Evolutionary conservation across 1,140 invertebrate genomes (phyloP).

Genomic region (Choristoneura fumiferana): DNA sequence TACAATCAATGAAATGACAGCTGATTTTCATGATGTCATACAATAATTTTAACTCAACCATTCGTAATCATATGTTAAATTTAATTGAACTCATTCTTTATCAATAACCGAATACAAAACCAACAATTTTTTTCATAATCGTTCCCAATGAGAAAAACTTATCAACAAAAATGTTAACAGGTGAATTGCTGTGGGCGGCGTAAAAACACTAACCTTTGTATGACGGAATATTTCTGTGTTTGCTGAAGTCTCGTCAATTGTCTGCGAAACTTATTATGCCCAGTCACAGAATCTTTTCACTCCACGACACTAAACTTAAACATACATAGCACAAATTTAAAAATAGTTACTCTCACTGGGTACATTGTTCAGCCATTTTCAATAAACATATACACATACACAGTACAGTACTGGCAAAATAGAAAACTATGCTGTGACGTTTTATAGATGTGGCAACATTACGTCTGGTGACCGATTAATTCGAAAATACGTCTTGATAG

Average conservation of each 20-base stretch:
- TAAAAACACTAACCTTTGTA: slow-evolving; percentile 58
- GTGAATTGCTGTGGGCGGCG: slow-evolving; percentile 56
- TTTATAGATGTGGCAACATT: no score
- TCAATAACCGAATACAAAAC: background rate
- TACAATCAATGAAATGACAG: slow-evolving; percentile 18
- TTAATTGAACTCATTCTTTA: background rate
- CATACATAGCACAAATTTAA: slow-evolving; percentile 44
- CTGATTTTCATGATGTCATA: slow-evolving; percentile 18
- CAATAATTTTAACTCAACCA: background rate
- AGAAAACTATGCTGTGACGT: no score
- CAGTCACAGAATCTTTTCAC: slow-evolving; percentile 53
- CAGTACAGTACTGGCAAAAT: no score
- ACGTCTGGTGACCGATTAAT: no score
- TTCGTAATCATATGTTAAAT: background rate
- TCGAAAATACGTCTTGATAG: no score
- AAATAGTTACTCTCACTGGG: slow-evolving; percentile 44
- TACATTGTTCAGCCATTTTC: slow-evolving; percentile 63
- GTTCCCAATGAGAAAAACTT: background rate
- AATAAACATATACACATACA: slow-evolving; percentile 42
- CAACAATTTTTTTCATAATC: background rate
- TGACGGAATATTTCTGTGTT: slow-evolving; percentile 32
- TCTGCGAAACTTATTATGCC: slow-evolving; percentile 9
- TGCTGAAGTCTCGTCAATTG: background rate
- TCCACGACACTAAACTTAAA: slow-evolving; percentile 64
- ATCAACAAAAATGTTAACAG: slow-evolving; percentile 49